These are phyloP conservation scores for Chloroclysta siterata DNA, from an alignment of 2,888 invertebrate genomes.

Conservation along the genomic window DNA sequence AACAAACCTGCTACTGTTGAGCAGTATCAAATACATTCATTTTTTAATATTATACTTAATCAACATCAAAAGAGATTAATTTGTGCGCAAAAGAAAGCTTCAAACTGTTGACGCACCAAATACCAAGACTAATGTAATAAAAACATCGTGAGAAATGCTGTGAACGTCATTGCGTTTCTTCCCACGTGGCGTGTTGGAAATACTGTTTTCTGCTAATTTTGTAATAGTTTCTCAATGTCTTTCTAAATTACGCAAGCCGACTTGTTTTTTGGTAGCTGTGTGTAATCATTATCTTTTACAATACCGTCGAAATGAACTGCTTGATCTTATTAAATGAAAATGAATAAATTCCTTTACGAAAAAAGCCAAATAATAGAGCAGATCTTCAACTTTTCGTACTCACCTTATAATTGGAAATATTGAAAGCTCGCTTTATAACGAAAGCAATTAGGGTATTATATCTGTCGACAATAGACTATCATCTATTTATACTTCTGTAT, in stretches of 20 bases:
- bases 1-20: no score
- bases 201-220: slow-evolving; percentile 21
- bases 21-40: no score
- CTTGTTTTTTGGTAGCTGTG: background rate
- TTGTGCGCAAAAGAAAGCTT: slow-evolving; percentile 30
- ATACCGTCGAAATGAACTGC: background rate
- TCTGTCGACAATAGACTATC: slow-evolving; percentile 43
- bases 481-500: slow-evolving; percentile 50
- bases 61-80: slow-evolving; percentile 25
- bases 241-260: background rate
- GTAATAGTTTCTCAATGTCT: slow-evolving; percentile 7
- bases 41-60: slow-evolving; percentile 8
- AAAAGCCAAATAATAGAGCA: background rate
- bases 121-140: slow-evolving; percentile 49
- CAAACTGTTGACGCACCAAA: slow-evolving; percentile 46
- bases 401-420: slow-evolving; percentile 7
- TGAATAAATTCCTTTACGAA: background rate
- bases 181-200: slow-evolving; percentile 45
- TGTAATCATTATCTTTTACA: background rate
- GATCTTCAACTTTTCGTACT: no score
- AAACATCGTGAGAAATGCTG: slow-evolving; percentile 55
- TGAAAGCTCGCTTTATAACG: background rate
- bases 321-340: background rate
- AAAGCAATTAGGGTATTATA: slow-evolving; percentile 33
- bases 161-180: slow-evolving; percentile 42